Evolutionary conservation across 1,140 invertebrate species (phyloP), one percentile per base, ranked within the genome.

Genomic region (honey bee (Apis mellifera)): DNA sequence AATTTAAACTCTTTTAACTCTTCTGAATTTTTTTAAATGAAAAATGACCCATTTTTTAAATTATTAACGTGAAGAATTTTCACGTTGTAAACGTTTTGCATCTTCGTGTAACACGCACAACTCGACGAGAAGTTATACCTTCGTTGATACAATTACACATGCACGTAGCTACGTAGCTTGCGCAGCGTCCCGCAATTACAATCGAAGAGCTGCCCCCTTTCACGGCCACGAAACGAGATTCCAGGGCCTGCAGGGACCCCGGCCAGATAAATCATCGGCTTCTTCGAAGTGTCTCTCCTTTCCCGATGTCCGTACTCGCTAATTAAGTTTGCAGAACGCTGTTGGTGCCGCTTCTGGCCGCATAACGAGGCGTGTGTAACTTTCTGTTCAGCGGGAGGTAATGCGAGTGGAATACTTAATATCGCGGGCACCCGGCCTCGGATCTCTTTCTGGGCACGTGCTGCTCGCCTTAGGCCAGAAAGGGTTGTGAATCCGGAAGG

Each of bases 391-490:
- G 72, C 54, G 76, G 83, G 68, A 83, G 86, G 62, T 80, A 85
- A 83, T 88, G 83, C 83, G 83, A 88, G 66, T 21, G 66, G 86
- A 88, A 88, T 88, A 88, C 83, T 88, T 87, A 85, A 88, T 88
- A 88, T 87, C 71, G 74, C 74, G 78, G 60, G 83, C 81, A 78
- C 42, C 52, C 55, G 71, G 50, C 50, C 55, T 55, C 19, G 74
- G 55, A 60, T 69, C 75, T 78, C 81, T 82, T 82, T 82, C 81
- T 71, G 66, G 65, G 81, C 81, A 82, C 81, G 81, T 82, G 81
- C 81, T 77, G 42, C 9, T 17, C 26, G 42, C 50, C 72, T 64
- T 50, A 17, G 62, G 59, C 50, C 59, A 50, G 66, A 77, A 77
- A 78, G 57, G 65, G 81, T 52, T 77, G 32, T 7, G 74, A 57